phyloP scores from a whole-genome alignment of 2,797 vertebrate genomes.

The Enteromius viviparus region DNA sequence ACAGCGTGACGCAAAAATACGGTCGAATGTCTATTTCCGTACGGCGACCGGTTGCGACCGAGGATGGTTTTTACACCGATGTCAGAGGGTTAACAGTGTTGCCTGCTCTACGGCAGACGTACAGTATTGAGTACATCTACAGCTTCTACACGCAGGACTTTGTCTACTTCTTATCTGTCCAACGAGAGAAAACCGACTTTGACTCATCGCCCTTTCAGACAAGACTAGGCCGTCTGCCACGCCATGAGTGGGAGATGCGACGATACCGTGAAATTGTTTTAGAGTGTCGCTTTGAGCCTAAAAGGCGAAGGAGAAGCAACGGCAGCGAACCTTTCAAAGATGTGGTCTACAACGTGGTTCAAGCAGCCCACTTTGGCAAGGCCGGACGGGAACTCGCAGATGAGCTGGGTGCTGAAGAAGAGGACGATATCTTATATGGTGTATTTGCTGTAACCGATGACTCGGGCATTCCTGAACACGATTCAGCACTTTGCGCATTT shows the following conservation, averaged over 20 bases:
- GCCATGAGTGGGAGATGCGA: constrained; percentile 80
- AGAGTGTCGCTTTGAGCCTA: constrained; percentile 78
- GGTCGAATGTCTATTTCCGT: constrained; percentile 88
- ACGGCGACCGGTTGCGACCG: constrained; percentile 83
- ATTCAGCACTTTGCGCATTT: constrained; percentile 89
- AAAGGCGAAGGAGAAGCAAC: constrained; percentile 68
- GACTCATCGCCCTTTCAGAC: constrained; percentile 82
- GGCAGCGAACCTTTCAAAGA: constrained; percentile 53
- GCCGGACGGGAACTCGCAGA: constrained; percentile 77
- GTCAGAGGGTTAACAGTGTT: constrained; percentile 86
- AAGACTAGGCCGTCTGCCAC: constrained; percentile 83
- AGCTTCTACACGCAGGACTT: constrained; percentile 82
- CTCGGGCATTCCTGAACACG: constrained; percentile 51
- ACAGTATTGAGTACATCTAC: constrained; percentile 87
- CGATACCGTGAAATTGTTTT: constrained; percentile 86
- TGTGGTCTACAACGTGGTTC: constrained; percentile 85
- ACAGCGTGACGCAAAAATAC: constrained; percentile 79
- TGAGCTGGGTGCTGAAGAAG: constrained; percentile 73
- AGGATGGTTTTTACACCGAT: constrained; percentile 83
- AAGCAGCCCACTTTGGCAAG: constrained; percentile 82
- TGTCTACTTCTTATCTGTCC: constrained; percentile 91
- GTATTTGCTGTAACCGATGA: constrained; percentile 80
- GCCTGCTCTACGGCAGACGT: constrained; percentile 76
- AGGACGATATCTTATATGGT: constrained; percentile 83
- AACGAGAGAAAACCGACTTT: constrained; percentile 75